Evolutionary conservation across 1,140 invertebrate species (phyloP).

Genomic region (Hylyphantes graminicola): DNA sequence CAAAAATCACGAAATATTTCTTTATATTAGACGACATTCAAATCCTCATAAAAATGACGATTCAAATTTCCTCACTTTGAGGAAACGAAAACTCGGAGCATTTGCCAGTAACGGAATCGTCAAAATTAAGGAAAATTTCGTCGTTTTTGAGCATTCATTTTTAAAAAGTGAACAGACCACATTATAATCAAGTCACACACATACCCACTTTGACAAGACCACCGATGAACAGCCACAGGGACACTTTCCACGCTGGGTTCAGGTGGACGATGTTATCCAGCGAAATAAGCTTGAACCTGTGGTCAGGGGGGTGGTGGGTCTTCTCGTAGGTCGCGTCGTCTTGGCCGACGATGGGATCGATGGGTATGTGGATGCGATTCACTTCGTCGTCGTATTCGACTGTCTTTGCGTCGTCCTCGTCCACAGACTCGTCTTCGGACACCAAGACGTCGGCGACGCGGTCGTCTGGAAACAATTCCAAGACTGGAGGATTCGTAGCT

Average conservation of each 20-base stretch:
- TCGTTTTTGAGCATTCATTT: neutral
- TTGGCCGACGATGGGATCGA: constrained; percentile 3
- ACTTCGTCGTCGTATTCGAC: constrained; percentile 46
- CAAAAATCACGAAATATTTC: no score
- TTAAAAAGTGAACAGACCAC: neutral
- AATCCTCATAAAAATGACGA: no score
- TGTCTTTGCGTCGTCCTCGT: neutral
- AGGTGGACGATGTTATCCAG: constrained; percentile 52
- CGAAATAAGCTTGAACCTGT: constrained; percentile 49
- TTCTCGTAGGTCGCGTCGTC: constrained; percentile 17
- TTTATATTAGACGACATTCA: no score
- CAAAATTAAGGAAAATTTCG: no score
- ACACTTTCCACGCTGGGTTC: constrained; percentile 38
- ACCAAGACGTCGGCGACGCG: constrained; percentile 19
- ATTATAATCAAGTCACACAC: neutral
- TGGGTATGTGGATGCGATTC: constrained; percentile 27
- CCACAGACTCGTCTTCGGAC: constrained; percentile 11
- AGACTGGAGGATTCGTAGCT: neutral
- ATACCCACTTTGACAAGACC: constrained; percentile 43
- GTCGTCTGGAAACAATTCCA: constrained; percentile 6
- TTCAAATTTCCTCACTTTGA: no score
- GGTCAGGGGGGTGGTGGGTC: constrained; percentile 20
- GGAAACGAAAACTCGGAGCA: no score
- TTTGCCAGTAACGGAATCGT: no score
- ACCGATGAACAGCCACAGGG: constrained; percentile 34